Evolutionary conservation across 2,113 vertebrate species (phyloP).

Genomic region (Raja brachyura): DNA sequence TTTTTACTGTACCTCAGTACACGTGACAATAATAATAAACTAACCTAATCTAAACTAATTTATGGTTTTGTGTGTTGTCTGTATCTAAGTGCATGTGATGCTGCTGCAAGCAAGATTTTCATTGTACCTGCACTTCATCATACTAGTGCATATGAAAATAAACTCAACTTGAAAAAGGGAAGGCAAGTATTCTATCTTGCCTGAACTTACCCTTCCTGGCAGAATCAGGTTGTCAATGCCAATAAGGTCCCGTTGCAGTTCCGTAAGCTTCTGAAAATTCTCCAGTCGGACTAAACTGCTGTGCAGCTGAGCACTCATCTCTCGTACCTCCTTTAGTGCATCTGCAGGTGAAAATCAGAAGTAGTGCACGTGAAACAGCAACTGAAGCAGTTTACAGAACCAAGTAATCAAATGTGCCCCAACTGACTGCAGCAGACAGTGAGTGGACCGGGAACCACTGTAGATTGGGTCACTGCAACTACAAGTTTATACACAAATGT

Average conservation of each 20-base stretch:
- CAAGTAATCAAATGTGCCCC: neutral
- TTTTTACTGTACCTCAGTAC: too few relatives aligned
- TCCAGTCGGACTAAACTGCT: slow-evolving; percentile 82
- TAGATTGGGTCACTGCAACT: neutral
- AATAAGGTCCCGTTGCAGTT: slow-evolving; percentile 84
- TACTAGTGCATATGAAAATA: too few relatives aligned
- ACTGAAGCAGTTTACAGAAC: neutral
- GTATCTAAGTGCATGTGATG: too few relatives aligned
- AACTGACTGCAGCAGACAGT: neutral
- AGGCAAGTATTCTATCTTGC: neutral
- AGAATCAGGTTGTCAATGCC: slow-evolving; percentile 75
- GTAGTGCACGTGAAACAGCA: neutral
- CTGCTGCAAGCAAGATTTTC: too few relatives aligned
- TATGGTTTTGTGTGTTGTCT: too few relatives aligned
- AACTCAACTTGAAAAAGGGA: neutral
- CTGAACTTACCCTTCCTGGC: slow-evolving; percentile 70
- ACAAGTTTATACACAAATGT: neutral
- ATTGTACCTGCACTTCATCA: too few relatives aligned
- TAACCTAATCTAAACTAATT: too few relatives aligned
- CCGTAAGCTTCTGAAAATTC: slow-evolving; percentile 88
- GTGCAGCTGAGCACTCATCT: slow-evolving; percentile 72
- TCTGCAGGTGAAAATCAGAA: slow-evolving; percentile 51
- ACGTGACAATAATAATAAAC: too few relatives aligned
- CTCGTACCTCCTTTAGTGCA: slow-evolving; percentile 75
- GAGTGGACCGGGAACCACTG: neutral